Conservation (phyloP, 2,113 vertebrate species). For the Cryptotis parvus region DNA sequence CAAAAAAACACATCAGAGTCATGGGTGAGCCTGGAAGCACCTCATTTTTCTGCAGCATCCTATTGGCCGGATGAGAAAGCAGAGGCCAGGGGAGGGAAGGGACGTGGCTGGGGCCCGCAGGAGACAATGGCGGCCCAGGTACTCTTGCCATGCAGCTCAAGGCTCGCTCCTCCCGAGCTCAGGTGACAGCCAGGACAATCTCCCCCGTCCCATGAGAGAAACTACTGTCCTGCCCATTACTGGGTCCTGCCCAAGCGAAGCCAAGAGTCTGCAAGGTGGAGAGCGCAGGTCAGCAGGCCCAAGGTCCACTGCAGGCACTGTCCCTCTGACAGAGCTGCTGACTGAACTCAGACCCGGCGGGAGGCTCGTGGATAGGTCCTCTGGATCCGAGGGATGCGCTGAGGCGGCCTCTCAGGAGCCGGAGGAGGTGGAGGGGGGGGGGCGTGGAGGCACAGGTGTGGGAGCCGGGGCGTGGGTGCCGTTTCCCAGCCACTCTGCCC, state of each 20-base stretch:
- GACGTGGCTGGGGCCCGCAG: fast-evolving
- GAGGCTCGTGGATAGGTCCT: not conserved
- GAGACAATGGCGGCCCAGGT: not conserved
- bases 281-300: not conserved
- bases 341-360: fast-evolving
- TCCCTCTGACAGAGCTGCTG: not conserved
- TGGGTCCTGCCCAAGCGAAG: not conserved
- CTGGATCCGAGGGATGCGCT: not conserved
- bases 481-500: not conserved
- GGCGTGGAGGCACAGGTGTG: not conserved
- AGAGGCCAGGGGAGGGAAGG: not conserved
- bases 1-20: not conserved
- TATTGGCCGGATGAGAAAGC: not conserved
- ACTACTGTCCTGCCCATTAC: not conserved
- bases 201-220: not conserved
- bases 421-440: not conserved
- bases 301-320: not conserved
- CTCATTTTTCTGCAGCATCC: not conserved
- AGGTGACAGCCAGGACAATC: not conserved
- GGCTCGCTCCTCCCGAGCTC: not conserved
- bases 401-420: not conserved
- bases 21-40: not conserved
- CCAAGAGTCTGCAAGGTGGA: not conserved
- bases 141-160: not conserved
- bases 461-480: not conserved